A percentile compares a stretch with the other conserved stretches of the same genome.
Conservation (phyloP, 1,140 invertebrate species). For the Oscheius sp. region DNA sequence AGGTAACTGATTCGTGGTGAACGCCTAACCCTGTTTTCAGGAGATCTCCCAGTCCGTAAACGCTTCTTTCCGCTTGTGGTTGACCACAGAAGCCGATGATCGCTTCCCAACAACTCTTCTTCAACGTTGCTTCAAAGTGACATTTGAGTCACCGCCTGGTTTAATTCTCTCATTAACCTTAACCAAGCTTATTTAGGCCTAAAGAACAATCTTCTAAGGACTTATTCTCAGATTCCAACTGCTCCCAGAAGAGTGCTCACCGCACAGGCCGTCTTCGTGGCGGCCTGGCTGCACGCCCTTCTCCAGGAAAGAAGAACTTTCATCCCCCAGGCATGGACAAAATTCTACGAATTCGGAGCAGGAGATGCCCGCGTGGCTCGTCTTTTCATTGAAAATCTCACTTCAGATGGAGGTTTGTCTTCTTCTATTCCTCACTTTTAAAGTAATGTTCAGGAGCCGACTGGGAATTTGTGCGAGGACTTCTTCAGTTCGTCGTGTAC, state of each 20-base stretch:
- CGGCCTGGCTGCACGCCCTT: conserved; percentile 80
- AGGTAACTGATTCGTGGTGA: conserved; percentile 62
- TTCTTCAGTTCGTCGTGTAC: conserved; percentile 79
- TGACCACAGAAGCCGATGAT: conserved; percentile 72
- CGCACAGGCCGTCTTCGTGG: conserved; percentile 67
- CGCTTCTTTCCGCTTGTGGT: conserved; percentile 73
- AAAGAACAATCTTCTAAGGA: conserved; percentile 64
- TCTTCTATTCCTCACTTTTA: conserved; percentile 61
- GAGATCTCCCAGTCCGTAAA: conserved; percentile 69
- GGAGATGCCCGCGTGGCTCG: conserved; percentile 77
- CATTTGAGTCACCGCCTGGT: conserved; percentile 78
- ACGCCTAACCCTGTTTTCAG: conserved; percentile 44
- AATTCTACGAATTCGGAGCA: conserved; percentile 84
- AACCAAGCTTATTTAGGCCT: conserved; percentile 40
- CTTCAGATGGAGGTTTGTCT: conserved; percentile 63
- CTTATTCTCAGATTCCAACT: conserved; percentile 62
- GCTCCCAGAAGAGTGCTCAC: conserved; percentile 15
- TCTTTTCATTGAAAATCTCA: conserved; percentile 68
- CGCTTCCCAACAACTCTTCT: conserved; percentile 71
- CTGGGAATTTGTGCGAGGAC: conserved; percentile 77
- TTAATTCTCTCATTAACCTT: conserved; percentile 3
- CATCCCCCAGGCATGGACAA: conserved; percentile 82
- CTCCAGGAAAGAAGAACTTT: conserved; percentile 81
- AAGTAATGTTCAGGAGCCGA: conserved; percentile 61
- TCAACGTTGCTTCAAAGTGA: conserved; percentile 75